Evolutionary conservation across 2,888 invertebrate genomes (phyloP), one percentile per base, ranked within the genome.

Genomic region (Platycheirus albimanus): DNA sequence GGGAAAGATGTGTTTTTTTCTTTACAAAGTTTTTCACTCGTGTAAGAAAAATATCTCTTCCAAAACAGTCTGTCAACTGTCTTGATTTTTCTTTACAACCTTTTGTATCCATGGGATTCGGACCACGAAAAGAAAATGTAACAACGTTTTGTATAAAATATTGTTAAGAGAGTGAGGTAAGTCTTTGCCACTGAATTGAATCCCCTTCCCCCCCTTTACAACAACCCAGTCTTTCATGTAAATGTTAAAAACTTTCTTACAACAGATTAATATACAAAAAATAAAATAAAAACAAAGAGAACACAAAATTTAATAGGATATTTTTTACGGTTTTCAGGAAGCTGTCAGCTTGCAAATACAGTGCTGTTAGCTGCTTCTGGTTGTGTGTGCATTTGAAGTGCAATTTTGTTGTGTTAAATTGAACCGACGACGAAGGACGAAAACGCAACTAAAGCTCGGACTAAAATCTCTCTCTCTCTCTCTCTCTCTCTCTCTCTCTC

Each of bases 321-420:
- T 52, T 75, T 47, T 77, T 52, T 41, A 41, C 33, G 38, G 30
- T 79, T 84, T 84, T 66, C 75, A 84, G 84, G 70, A 83, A 79
- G 75, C 75, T 79, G 79, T 79, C 84, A 84, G 70, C 70, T 75
- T 30, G 67, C 63, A 78, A 74, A 72, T 67, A 66, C 51, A 51
- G 33, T 58, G 20, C 43, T 51, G 63, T 47, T 52, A 52, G 45
- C 67, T 67, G 74, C 52, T 54, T 6, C 8, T 51, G 20, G 72
- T 72, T 45, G 51, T 75, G 70, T 38, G 58, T 75, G 70, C 38
- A 70, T 84, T 83, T 78, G 84, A 84, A 75, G 84, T 70, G 74
- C 61, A 79, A 83, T 78, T 77, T 61, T 17, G 38, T 61, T 30
- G 69, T 63, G 19, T 20, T 54, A 19, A 54, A 52, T 30, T 45